Base-by-base conservation (phyloP, 2,797 vertebrate genomes). In the Muscicapa comitata region DNA sequence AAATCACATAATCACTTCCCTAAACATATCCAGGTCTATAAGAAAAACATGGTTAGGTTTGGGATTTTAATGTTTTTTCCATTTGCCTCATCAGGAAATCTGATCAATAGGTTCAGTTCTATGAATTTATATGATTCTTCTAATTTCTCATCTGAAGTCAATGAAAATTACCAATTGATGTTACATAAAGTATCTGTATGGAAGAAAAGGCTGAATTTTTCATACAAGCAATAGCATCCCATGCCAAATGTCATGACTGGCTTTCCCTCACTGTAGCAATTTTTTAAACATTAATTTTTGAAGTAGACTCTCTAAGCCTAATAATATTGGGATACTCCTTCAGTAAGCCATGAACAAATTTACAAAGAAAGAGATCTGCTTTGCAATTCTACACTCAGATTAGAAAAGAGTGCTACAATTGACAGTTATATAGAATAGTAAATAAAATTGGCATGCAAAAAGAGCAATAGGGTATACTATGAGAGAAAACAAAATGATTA, bases 11-110 rank as follows among this genome's bases (percentile, higher is more conserved):
- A 58, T 55, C 70, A 29, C 28, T 62, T 80, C 16, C 12, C 25
- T 80, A 63, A 73, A 43, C 6, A 45, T 40, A 57, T 9, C 19
- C 18, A 88, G 31, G 10, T 8, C 61, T 77, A 51, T 29, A 21
- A 51, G 26, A 77, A 59, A 85, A 70, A 28, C 28, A 51, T 0
- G 1, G 28, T 67, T 50, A 11, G 1, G 4, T 0, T 13, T 75
- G 18, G 6, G 0, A 2, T 43, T 85, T 62, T 55, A 5, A 13
- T 29, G 2, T 7, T 73, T 86, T 70, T 67, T 4, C 18, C 5
- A 53, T 25, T 67, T 91, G 17, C 4, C 3, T 91, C 10, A n/a
- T 61, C 17, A 65, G 35, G 29, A 88, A 78, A 84, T n/a, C 6
- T 71, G 21, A 35, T 37, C 0, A 77, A 53, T 17, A 74, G 71